Conservation (phyloP, 2,797 vertebrate species). For the Poeciliopsis presidionis region DNA sequence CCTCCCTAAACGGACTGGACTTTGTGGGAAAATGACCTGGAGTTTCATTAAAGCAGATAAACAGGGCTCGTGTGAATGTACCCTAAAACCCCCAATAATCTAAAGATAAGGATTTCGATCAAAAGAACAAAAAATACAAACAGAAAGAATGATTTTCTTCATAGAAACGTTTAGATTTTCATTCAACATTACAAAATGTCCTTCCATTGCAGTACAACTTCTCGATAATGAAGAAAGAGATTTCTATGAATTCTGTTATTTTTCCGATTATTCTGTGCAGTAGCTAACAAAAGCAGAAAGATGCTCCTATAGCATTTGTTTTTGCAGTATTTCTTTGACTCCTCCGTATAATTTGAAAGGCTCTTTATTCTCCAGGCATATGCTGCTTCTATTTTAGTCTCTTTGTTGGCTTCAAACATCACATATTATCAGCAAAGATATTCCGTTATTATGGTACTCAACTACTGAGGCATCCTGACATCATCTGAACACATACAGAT, state of each 20-base stretch:
- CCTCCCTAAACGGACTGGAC: no score
- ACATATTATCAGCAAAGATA: background rate
- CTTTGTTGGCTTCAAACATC: background rate
- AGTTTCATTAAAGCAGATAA: no score
- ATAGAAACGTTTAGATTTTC: background rate
- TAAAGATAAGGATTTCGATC: background rate
- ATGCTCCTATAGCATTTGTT: background rate
- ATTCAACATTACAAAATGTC: background rate
- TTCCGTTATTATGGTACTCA: background rate
- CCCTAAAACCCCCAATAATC: no score
- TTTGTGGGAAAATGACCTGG: no score
- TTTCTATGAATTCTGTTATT: background rate
- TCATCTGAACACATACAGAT: slow-evolving; percentile 14
- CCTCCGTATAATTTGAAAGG: background rate
- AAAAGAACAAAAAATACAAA: no score
- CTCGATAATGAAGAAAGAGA: background rate
- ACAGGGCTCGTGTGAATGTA: no score
- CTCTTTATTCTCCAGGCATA: background rate
- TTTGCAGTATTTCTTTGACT: background rate
- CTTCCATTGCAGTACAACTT: background rate
- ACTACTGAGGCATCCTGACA: background rate
- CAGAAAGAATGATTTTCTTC: background rate
- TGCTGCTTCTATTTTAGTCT: background rate
- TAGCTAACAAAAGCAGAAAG: background rate
- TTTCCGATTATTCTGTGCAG: background rate